Evolutionary conservation across 2,113 vertebrate species (phyloP).

Genomic region (Gobius niger): DNA sequence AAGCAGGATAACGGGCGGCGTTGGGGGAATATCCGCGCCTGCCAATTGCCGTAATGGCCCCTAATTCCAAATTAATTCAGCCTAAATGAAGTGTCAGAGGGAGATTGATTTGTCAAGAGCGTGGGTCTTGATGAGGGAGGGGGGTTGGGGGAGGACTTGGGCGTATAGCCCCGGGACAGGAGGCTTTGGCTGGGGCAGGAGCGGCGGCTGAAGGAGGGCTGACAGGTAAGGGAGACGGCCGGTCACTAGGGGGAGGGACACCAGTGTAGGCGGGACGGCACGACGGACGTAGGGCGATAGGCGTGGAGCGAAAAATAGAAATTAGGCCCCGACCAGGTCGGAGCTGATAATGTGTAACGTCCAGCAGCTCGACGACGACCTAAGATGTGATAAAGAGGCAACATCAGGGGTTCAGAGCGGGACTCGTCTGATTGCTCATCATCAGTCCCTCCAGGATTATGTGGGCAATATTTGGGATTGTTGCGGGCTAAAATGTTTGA

Average conservation of each 20-base stretch:
- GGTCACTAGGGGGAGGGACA: conserved; percentile 52
- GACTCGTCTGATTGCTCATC: no score
- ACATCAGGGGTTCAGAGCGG: no score
- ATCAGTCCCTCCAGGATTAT: no score
- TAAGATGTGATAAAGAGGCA: no score
- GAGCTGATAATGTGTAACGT: no score
- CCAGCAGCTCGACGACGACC: no score
- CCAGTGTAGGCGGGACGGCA: conserved; percentile 23
- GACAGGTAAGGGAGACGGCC: conserved; percentile 72
- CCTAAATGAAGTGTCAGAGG: conserved; percentile 94
- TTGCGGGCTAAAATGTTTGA: no score
- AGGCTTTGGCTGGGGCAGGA: conserved; percentile 52
- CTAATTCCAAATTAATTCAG: conserved; percentile 97
- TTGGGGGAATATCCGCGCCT: conserved; percentile 85
- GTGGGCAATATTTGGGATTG: no score
- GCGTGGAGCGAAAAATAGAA: no score
- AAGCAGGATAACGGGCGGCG: conserved; percentile 78
- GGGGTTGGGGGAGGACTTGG: conserved; percentile 68
- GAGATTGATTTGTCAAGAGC: conserved; percentile 92
- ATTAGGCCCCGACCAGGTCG: no score
- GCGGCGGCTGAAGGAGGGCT: conserved; percentile 70
- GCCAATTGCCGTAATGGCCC: conserved; percentile 89
- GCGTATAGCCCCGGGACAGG: conserved; percentile 79
- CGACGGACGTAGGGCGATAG: conserved; percentile 28
- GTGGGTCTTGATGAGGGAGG: conserved; percentile 84